These are phyloP conservation scores for Anarhynchus alexandrinus DNA, from an alignment of 2,113 vertebrate genomes.

Conservation along the genomic window DNA sequence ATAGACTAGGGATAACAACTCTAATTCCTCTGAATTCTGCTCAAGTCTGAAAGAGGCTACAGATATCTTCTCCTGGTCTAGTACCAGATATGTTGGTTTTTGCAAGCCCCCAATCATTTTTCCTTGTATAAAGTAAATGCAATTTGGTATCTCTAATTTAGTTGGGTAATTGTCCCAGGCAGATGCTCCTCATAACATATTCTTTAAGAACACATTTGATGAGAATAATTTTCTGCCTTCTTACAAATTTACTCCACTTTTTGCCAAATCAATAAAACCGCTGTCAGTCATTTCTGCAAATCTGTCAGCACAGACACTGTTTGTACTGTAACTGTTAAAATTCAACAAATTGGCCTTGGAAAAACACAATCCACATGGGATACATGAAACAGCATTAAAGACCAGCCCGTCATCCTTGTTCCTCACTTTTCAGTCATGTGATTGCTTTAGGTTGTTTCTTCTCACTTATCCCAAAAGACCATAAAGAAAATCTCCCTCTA, in stretches of 20 bases:
- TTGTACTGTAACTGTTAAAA: neutral
- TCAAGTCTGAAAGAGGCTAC: neutral
- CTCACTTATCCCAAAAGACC: neutral
- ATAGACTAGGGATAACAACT: neutral
- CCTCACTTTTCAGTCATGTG: neutral
- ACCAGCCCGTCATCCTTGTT: neutral
- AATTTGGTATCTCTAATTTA: neutral
- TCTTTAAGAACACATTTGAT: neutral
- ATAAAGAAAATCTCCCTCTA: neutral
- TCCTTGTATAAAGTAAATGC: neutral
- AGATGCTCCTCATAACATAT: neutral
- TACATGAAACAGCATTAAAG: neutral
- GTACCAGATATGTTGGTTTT: neutral
- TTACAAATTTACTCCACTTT: neutral
- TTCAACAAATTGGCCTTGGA: neutral
- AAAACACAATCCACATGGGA: neutral
- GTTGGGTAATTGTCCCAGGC: neutral
- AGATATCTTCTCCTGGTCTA: neutral
- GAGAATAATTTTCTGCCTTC: neutral
- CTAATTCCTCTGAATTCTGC: neutral
- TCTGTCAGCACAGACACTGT: neutral
- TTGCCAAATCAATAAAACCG: neutral
- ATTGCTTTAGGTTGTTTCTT: neutral
- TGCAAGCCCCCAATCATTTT: neutral
- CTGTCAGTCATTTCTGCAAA: neutral